phyloP scores from a whole-genome alignment of 2,113 vertebrate genomes.

The Acrocephalus kingi region DNA sequence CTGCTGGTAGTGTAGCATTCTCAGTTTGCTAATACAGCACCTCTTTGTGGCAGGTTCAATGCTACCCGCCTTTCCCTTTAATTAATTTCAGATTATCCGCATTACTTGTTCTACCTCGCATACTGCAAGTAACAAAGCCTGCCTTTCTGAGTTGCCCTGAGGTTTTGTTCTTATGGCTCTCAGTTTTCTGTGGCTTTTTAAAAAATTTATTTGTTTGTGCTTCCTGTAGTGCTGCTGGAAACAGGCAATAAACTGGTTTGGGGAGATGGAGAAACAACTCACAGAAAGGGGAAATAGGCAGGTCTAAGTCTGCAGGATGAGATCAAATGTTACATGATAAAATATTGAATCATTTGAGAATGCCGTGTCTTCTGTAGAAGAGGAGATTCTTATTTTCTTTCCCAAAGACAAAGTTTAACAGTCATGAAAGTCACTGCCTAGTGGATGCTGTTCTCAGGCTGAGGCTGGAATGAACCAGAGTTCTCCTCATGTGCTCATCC shows the following conservation, averaged over 20 bases:
- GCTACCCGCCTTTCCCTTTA: not conserved
- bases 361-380: not conserved
- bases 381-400: not conserved
- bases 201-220: not conserved
- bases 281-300: not conserved
- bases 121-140: not conserved
- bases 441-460: not conserved
- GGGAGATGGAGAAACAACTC: not conserved
- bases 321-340: not conserved
- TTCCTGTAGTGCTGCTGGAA: not conserved
- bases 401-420: not conserved
- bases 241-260: not conserved
- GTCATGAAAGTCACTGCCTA: not conserved
- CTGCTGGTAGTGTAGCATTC: not conserved
- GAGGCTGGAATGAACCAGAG: not conserved
- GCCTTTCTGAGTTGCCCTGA: not conserved
- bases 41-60: constrained; percentile 6
- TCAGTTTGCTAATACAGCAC: not conserved
- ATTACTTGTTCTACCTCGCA: not conserved
- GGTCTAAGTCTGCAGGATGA: not conserved
- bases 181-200: not conserved
- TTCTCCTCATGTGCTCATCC: not conserved
- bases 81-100: constrained; percentile 49
- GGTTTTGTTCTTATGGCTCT: not conserved
- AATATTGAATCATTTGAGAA: not conserved